phyloP scores from a whole-genome alignment of 1,140 invertebrate species.

The Nasonia giraulti region DNA sequence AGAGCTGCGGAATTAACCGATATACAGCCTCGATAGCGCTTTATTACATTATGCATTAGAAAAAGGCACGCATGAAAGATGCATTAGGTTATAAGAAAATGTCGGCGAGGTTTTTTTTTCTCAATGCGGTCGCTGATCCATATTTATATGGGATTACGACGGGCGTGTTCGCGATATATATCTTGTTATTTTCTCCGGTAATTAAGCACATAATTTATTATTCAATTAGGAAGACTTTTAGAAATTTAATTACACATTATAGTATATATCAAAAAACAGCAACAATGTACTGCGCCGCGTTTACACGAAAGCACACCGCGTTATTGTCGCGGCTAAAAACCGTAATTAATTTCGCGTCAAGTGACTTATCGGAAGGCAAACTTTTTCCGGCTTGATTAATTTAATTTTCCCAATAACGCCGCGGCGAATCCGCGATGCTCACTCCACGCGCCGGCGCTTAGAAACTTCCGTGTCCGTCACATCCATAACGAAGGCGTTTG shows the following conservation, averaged over 20 bases:
- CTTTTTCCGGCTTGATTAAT: slow-evolving; percentile 41
- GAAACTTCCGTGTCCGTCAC: slow-evolving; percentile 40
- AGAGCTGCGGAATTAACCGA: neutral
- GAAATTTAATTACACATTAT: neutral
- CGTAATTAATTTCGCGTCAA: slow-evolving; percentile 17
- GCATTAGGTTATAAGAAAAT: neutral
- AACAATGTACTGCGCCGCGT: neutral
- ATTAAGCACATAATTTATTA: neutral
- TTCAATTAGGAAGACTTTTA: neutral
- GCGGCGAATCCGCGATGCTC: neutral
- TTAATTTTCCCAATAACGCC: slow-evolving; percentile 33
- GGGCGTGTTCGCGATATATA: neutral
- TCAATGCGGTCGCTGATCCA: neutral
- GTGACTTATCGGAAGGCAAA: neutral
- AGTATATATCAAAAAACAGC: neutral
- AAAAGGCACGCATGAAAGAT: slow-evolving; percentile 34
- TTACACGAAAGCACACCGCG: neutral
- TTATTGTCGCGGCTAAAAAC: neutral
- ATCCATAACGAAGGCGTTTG: slow-evolving; percentile 45
- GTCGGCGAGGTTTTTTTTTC: neutral
- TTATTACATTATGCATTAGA: slow-evolving; percentile 49
- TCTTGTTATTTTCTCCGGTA: neutral
- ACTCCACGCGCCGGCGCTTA: neutral
- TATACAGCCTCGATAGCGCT: neutral
- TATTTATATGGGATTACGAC: slow-evolving; percentile 1